Base-by-base conservation (phyloP, 2,888 invertebrate species). In the Perithous albicinctus region DNA sequence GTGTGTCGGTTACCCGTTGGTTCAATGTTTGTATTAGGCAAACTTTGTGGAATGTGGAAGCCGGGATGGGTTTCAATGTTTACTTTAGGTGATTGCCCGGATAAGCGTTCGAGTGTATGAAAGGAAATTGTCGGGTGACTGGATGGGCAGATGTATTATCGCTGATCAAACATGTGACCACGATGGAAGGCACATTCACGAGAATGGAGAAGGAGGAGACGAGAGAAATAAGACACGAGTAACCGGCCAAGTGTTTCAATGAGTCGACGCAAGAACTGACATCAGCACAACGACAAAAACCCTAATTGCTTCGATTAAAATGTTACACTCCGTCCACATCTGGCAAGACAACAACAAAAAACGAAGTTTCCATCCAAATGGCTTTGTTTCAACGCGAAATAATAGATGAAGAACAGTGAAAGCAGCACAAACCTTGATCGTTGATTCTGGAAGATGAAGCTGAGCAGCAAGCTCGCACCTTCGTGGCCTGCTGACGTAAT, bases 401-500 rank as follows among this genome's bases (percentile, higher is more conserved):
- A 29, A 6, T 6, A 1, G 12, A n/a, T n/a, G n/a, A n/a, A n/a
- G n/a, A n/a, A n/a, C n/a, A n/a, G n/a, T n/a, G n/a, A n/a, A n/a
- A n/a, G n/a, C n/a, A n/a, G n/a, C n/a, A 84, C 90, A 89, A 93
- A 99, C 99, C 96, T 99, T 99, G 86, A 99, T 99, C 1, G 99
- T 99, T 32, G 98, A 97, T 93, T 99, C 99, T 0, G 99, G 99
- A 8, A 99, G 94, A 85, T 97, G 97, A 15, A 99, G 94, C 89
- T 98, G 97, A 0, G 97, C 96, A 0, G 99, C 99, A 46, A 99
- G 93, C 93, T 99, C 99, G 91, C 99, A 98, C 84, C 99, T 94
- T 78, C 98, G 94, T 0, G 99, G 99, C 73, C 99, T 94, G 0
- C 98, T 98, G 0, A 99, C 99, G 93, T 99, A 99, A 93, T 99